Evolutionary conservation across 2,113 vertebrate species (phyloP).

Genomic region (Cepphus grylle): DNA sequence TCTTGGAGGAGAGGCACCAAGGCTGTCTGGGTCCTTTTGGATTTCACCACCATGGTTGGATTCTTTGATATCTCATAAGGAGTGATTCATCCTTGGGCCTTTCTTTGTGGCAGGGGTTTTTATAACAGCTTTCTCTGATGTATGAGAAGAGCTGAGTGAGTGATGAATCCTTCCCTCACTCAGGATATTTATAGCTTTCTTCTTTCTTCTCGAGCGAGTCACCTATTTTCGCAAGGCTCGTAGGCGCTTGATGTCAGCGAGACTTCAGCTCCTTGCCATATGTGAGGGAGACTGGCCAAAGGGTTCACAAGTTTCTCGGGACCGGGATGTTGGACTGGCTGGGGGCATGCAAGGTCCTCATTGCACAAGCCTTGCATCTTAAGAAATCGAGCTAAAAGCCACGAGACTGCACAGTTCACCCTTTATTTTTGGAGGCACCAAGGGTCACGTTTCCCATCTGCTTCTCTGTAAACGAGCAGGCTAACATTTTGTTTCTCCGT

Average conservation of each 20-base stretch:
- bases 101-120: neutral
- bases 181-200: constrained; percentile 26
- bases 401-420: accelerated
- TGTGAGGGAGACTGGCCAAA: neutral
- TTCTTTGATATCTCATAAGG: neutral
- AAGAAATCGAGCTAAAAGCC: neutral
- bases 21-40: neutral
- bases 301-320: neutral
- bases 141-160: constrained; percentile 7
- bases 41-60: accelerated
- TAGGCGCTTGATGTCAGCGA: neutral
- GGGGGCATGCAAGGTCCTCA: neutral
- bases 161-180: constrained; percentile 44
- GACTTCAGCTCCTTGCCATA: neutral
- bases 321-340: neutral
- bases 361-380: neutral
- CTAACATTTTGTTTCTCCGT: neutral
- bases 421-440: neutral
- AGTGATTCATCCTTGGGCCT: constrained; percentile 5
- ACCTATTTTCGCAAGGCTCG: constrained; percentile 3
- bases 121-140: constrained; percentile 5
- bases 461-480: neutral
- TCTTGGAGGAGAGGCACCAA: neutral
- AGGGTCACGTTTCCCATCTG: neutral
- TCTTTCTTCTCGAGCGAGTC: neutral